phyloP scores from a whole-genome alignment of 2,113 vertebrate species.

The Pteruthius melanotis region DNA sequence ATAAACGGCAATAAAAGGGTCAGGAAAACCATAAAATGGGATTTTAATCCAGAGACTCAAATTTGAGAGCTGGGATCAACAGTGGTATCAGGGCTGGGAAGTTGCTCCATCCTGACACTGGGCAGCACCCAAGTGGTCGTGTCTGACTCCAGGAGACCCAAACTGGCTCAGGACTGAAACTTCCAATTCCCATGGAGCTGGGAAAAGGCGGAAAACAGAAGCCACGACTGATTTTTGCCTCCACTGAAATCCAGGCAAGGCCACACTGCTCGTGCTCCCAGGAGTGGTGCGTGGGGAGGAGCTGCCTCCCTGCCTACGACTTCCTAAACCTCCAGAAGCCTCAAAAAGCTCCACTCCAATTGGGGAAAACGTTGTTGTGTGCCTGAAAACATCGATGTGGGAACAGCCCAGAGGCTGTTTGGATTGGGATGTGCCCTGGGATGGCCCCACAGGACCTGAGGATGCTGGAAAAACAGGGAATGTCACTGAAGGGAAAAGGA shows the following conservation, averaged over 20 bases:
- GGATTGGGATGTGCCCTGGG: neutral
- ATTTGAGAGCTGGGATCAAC: too few relatives aligned
- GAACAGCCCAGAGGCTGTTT: neutral
- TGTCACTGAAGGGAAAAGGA: neutral
- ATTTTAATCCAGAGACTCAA: neutral
- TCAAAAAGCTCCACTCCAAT: neutral
- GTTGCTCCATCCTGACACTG: neutral
- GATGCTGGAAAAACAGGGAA: neutral
- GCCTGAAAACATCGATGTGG: neutral
- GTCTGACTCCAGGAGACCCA: neutral
- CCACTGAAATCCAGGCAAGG: neutral
- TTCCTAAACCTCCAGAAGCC: neutral
- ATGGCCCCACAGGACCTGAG: accelerated
- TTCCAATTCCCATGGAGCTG: accelerated
- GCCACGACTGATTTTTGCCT: accelerated
- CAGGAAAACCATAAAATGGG: accelerated
- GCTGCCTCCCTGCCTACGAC: accelerated
- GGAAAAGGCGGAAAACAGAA: neutral
- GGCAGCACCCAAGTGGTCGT: accelerated
- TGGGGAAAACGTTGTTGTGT: accelerated
- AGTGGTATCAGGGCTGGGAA: neutral
- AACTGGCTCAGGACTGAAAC: neutral
- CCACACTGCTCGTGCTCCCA: accelerated
- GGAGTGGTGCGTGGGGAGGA: neutral
- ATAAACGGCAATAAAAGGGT: neutral